Base-by-base conservation (phyloP, 2,888 invertebrate genomes). In the Hirudinaria manillensis region DNA sequence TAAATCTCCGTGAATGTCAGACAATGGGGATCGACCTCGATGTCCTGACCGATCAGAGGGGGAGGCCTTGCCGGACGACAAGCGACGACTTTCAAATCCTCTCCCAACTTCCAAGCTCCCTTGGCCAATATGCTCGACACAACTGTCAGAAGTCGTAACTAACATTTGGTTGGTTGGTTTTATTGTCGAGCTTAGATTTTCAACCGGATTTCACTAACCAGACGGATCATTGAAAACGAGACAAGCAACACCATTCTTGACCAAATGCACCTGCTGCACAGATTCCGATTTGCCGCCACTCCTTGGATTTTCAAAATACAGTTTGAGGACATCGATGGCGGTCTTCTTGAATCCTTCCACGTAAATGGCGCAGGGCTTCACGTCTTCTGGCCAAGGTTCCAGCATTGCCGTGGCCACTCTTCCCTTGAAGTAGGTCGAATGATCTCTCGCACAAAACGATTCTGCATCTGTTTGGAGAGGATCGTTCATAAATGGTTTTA, bases 291-390 rank as follows among this genome's bases (percentile, higher is more conserved):
- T 29, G 16, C 68, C 68, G 10, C 68, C 68, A 34, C 68, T 68
- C 4, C 68, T 24, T 32, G 68, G 32, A 21, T 68, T 68, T 36
- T 68, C 68, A 68, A 68, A 68, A 24, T 34, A 68, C 68, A 68
- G 13, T 36, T 34, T 68, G 32, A 68, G 16, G 1, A n/a, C 36
- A 16, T 68, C 68, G 13, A 13, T 21, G 10, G 32, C 13, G n/a
- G 68, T 68, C 6, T 3, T 7, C 21, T 36, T 68, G 29, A 68
- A 68, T 16, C 68, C 68, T 68, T 68, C n/a, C n/a, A 68, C 68
- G 21, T 68, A 34, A 10, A 68, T 68, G 36, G 68, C 68, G 16
- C 68, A 34, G 36, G 68, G 68, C n/a, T 34, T 32, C 32, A 34
- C 16, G 34, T 68, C 34, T 21, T n/a, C 36, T 24, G 68, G 68